Conservation (phyloP, 2,888 invertebrate genomes). For the Himalopsyche tibetana region DNA sequence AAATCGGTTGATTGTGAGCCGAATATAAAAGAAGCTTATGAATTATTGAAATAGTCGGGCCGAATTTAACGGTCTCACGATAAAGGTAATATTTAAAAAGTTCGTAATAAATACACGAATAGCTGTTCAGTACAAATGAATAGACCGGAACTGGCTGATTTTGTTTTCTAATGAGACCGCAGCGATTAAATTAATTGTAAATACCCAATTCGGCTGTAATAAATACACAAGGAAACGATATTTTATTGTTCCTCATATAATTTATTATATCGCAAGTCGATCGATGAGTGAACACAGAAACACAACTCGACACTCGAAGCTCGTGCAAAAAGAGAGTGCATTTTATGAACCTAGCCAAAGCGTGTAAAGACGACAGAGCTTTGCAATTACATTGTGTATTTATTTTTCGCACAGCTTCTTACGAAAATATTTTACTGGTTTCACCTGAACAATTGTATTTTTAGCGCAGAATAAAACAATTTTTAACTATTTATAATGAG, state of each 20-base stretch:
- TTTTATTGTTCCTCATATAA: slow-evolving; percentile 38
- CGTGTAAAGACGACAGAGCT: slow-evolving; percentile 29
- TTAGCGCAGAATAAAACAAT: no score
- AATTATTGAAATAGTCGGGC: neutral
- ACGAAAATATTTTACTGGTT: neutral
- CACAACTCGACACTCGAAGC: slow-evolving; percentile 40
- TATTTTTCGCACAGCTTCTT: neutral
- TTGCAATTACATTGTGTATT: neutral
- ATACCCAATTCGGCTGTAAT: slow-evolving; percentile 12
- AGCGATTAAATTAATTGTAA: slow-evolving; percentile 42
- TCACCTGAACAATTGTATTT: no score
- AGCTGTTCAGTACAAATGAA: neutral
- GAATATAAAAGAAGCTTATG: slow-evolving; percentile 3
- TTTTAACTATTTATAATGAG: no score
- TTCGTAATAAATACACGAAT: slow-evolving; percentile 4
- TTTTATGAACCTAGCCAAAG: slow-evolving; percentile 20
- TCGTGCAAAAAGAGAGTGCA: slow-evolving; percentile 43
- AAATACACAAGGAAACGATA: slow-evolving; percentile 42
- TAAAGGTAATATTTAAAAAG: slow-evolving; percentile 12
- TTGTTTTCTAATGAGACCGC: slow-evolving; percentile 32
- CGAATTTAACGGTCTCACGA: slow-evolving; percentile 14
- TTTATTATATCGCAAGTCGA: slow-evolving; percentile 22
- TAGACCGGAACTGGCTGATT: slow-evolving; percentile 36
- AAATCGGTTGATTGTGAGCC: neutral
- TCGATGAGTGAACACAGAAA: slow-evolving; percentile 40